Conservation (phyloP, 64 coral and sea anemone species). For the Anthopleura sola region DNA sequence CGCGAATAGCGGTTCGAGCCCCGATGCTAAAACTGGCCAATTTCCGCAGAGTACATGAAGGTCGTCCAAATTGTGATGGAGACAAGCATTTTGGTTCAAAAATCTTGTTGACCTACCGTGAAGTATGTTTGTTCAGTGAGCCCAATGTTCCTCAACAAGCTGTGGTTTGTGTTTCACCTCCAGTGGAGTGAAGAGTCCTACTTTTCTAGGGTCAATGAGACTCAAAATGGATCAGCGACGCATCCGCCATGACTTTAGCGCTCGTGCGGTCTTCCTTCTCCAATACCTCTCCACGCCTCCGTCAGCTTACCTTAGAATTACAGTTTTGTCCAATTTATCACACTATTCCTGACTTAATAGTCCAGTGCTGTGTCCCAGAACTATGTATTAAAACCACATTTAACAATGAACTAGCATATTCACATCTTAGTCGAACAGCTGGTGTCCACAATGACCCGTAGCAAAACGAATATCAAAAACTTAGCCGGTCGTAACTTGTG, state of each 20-base stretch:
- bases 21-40: neutral
- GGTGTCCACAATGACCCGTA: slow-evolving; percentile 67
- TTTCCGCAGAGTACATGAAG: neutral
- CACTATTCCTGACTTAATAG: slow-evolving; percentile 65
- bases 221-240: neutral
- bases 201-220: slow-evolving; percentile 15
- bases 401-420: slow-evolving; percentile 66
- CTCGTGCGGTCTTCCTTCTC: neutral
- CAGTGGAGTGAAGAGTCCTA: neutral
- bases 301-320: slow-evolving; percentile 9
- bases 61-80: neutral
- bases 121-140: slow-evolving; percentile 13
- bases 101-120: slow-evolving; percentile 20
- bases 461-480: slow-evolving; percentile 77
- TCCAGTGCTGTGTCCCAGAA: slow-evolving; percentile 63
- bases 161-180: neutral
- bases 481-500: slow-evolving; percentile 83
- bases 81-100: neutral
- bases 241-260: neutral
- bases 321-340: slow-evolving; percentile 64
- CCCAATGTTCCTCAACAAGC: neutral
- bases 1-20: neutral
- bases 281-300: neutral
- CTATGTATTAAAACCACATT: slow-evolving; percentile 84
- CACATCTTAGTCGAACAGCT: slow-evolving; percentile 84